These are phyloP conservation scores for Muscidifurax raptorellus DNA, from an alignment of 1,140 invertebrate genomes.

Conservation along the genomic window DNA sequence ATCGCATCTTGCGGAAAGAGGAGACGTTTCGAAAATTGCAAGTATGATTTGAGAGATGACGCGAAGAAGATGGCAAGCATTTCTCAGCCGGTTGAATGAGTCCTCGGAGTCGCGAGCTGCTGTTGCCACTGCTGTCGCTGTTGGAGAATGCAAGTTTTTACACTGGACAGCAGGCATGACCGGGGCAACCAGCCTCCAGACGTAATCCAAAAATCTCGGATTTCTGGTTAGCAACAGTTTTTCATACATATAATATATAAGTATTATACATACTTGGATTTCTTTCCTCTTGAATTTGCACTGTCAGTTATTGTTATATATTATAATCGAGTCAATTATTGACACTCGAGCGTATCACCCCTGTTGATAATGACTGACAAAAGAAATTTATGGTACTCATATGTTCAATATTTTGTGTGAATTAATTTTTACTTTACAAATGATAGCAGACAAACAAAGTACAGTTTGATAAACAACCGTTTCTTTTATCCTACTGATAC, in stretches of 20 bases:
- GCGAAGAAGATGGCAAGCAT: slow-evolving; percentile 1
- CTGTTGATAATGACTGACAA: neutral
- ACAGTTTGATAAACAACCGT: neutral
- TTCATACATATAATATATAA: neutral
- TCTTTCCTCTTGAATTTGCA: no score
- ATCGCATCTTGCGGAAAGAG: neutral
- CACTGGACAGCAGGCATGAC: neutral
- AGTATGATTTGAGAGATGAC: slow-evolving; percentile 31
- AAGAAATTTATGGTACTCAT: neutral
- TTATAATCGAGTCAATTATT: no score
- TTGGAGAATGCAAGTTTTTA: slow-evolving; percentile 41
- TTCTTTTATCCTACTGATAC: neutral
- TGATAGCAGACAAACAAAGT: no score
- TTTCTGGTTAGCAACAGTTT: slow-evolving; percentile 29
- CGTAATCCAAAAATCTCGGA: slow-evolving; percentile 19
- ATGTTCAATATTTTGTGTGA: neutral
- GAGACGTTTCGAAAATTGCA: neutral
- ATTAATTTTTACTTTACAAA: neutral
- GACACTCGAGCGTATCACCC: no score
- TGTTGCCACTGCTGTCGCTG: neutral
- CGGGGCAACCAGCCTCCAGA: slow-evolving; percentile 23
- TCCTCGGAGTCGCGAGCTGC: neutral
- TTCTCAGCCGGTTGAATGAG: slow-evolving; percentile 16
- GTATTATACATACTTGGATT: no score
- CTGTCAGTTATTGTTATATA: no score